phyloP scores from a whole-genome alignment of 2,888 invertebrate species.

The Carterocephalus palaemon region DNA sequence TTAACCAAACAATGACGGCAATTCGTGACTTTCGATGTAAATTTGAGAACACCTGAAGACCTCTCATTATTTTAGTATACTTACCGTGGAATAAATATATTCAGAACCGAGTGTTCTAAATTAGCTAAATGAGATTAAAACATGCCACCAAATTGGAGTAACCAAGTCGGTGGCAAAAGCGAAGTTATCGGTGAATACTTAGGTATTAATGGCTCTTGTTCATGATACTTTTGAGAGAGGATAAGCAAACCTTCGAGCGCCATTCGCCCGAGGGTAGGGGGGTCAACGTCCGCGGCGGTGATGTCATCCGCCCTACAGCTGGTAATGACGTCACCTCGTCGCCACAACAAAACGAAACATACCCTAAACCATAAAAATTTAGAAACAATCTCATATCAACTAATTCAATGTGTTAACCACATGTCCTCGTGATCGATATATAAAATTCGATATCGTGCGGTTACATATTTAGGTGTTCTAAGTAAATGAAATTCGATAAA shows the following conservation, averaged over 20 bases:
- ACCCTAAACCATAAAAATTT: slow-evolving; percentile 51
- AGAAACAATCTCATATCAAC: slow-evolving; percentile 54
- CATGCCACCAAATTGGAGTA: too few species aligned
- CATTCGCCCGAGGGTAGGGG: slow-evolving; percentile 53
- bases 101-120: too few species aligned
- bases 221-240: slow-evolving; percentile 55
- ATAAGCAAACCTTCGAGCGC: slow-evolving; percentile 43
- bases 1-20: too few species aligned
- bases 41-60: too few species aligned
- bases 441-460: slow-evolving; percentile 59
- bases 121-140: too few species aligned
- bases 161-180: not conserved
- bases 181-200: slow-evolving; percentile 17
- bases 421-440: slow-evolving; percentile 58
- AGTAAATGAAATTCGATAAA: slow-evolving; percentile 48
- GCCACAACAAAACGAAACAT: slow-evolving; percentile 54
- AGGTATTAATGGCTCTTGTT: slow-evolving; percentile 49
- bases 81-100: too few species aligned
- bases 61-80: too few species aligned
- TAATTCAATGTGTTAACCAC: slow-evolving; percentile 54
- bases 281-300: slow-evolving; percentile 67
- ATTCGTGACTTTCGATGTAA: too few species aligned
- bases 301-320: slow-evolving; percentile 77
- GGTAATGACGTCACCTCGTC: slow-evolving; percentile 67
- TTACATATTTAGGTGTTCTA: slow-evolving; percentile 53